Evolutionary conservation across 1,140 invertebrate genomes (phyloP).

Genomic region (Papilio helenus): DNA sequence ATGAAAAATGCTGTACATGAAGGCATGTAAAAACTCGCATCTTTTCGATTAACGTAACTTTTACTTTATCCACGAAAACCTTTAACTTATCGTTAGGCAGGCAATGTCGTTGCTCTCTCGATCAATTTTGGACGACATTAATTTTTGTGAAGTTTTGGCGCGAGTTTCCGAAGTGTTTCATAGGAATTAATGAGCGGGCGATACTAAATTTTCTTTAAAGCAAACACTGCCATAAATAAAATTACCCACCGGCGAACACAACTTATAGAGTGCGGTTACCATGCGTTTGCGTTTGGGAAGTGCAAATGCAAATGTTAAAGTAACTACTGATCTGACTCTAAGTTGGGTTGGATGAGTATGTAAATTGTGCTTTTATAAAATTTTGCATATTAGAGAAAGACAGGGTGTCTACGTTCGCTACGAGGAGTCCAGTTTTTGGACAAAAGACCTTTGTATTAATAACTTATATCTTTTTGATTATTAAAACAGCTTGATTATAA

Average conservation of each 20-base stretch:
- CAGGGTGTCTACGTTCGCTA: too few species aligned
- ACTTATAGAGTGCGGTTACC: conserved; percentile 43
- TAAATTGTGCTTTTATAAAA: too few species aligned
- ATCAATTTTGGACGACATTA: not conserved
- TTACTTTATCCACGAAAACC: not conserved
- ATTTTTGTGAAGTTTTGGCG: conserved; percentile 9
- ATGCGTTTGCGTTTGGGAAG: not conserved
- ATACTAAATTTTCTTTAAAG: conserved; percentile 37
- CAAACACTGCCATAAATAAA: conserved; percentile 57
- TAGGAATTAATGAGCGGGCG: conserved; percentile 20
- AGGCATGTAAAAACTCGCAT: too few species aligned
- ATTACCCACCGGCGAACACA: conserved; percentile 54
- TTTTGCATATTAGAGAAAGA: too few species aligned
- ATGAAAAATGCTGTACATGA: too few species aligned
- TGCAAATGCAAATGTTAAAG: not conserved
- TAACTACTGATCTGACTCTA: too few species aligned
- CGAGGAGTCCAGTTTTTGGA: too few species aligned
- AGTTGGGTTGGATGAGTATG: not conserved
- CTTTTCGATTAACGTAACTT: not conserved
- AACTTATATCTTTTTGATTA: too few species aligned
- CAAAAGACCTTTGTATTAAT: too few species aligned
- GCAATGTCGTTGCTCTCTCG: not conserved
- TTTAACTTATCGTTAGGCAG: not conserved
- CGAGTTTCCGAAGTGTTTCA: not conserved
- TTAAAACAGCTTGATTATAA: too few species aligned